Base-by-base conservation (phyloP, 1,140 invertebrate genomes). In the Aphaenogaster floridana region DNA sequence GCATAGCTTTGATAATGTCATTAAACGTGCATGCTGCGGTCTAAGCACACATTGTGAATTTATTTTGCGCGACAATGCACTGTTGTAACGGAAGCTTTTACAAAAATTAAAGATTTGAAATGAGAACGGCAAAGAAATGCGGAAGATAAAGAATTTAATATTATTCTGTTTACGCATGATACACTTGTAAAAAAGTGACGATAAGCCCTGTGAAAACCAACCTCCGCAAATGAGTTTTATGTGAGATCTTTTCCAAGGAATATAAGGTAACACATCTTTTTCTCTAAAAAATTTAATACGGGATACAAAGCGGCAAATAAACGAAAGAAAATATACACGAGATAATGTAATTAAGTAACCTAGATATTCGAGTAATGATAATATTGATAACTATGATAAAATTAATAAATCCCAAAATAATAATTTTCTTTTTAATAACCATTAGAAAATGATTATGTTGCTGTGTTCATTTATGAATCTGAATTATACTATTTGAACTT, bases 1-100 rank as follows among this genome's bases (percentile, higher is more conserved):
- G 71, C 90, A 91, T 91, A 86, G 86, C 90, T 91, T 86, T 88
- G 89, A 90, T 91, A 90, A 91, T 84, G 86, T 91, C 81, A 90
- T 90, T 90, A 91, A 91, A 91, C 48, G 59, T 72, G 61, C 86
- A 90, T 90, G 89, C 89, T 86, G 89, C 80, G 74, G 76, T 68
- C 45, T n/a, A 28, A 57, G 42, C 54, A 69, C 21, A 48, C 54
- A 59, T 59, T 42, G 54, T 5, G 11, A 34, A 80, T 89, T 86
- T 87, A 90, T 87, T 90, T 87, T 79, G 42, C 45, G 45, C 63
- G 39, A 90, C 48, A 54, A 84, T 50, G 48, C 63, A 88, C 28
- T 9, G 17, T 59, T 59, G 11, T 36, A 36, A 74, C 39, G 21
- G 8, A 9, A 71, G 36, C 5, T 1, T 71, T 68, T 52, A n/a